Conservation (phyloP, 2,113 vertebrate species). For the Copsychus sechellarum region DNA sequence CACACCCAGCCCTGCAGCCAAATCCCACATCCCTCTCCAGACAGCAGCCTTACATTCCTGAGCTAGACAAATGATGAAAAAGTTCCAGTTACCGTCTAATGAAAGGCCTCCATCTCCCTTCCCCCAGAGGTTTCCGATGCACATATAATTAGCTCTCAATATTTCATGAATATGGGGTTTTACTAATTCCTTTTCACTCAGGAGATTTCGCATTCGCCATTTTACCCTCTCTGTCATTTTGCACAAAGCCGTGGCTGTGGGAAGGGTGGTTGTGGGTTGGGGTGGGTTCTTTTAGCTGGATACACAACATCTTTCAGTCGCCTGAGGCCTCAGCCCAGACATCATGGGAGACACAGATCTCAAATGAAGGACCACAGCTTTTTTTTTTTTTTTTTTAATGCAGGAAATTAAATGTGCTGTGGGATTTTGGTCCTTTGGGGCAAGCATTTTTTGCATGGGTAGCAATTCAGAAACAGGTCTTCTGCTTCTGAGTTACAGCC, state of each 20-base stretch:
- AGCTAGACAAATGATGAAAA: constrained; percentile 71
- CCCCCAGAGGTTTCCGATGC: constrained; percentile 67
- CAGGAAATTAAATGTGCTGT: background rate
- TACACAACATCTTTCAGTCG: background rate
- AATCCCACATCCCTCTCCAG: constrained; percentile 63
- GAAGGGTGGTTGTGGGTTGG: background rate
- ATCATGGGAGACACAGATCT: background rate
- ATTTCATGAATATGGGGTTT: constrained; percentile 61
- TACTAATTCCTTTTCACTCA: constrained; percentile 67
- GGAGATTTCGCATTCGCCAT: constrained; percentile 33
- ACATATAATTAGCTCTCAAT: constrained; percentile 69
- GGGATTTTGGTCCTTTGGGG: background rate
- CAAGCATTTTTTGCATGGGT: background rate
- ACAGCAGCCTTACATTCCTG: constrained; percentile 66
- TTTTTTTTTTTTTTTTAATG: background rate
- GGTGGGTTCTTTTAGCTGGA: background rate
- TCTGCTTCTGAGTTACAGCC: background rate
- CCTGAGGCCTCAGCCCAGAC: constrained; percentile 13
- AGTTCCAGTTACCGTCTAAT: constrained; percentile 68
- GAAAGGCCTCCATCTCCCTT: constrained; percentile 69
- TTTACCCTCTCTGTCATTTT: constrained; percentile 58
- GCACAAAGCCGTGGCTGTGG: constrained; percentile 11
- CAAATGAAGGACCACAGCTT: background rate
- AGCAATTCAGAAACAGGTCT: background rate
- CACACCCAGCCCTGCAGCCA: constrained; percentile 70